These are phyloP conservation scores for Scaptomyza tumidula DNA, from an alignment of 2,888 invertebrate genomes.

Conservation along the genomic window DNA sequence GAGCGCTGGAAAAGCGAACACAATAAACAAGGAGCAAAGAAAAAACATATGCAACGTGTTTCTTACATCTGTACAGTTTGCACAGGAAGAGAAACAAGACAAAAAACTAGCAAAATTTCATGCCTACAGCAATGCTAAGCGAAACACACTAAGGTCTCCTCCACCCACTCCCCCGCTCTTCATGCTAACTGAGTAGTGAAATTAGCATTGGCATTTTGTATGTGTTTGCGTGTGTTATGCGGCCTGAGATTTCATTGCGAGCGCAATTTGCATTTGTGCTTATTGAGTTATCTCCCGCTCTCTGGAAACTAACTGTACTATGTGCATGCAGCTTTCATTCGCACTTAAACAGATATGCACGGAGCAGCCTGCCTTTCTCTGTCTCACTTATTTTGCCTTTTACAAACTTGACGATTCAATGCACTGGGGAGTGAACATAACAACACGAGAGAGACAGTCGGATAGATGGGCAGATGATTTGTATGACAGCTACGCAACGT, in stretches of 20 bases:
- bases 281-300: constrained; percentile 74
- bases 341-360: constrained; percentile 66
- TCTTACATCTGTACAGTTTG: constrained; percentile 12
- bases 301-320: constrained; percentile 64
- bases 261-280: constrained; percentile 72
- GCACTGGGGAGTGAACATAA: constrained; percentile 25
- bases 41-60: constrained; percentile 11
- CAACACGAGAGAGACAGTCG: constrained; percentile 8
- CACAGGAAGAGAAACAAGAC: background rate
- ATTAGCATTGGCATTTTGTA: constrained; percentile 29
- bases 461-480: constrained; percentile 67
- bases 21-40: constrained; percentile 41
- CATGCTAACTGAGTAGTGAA: background rate
- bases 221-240: constrained; percentile 35
- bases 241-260: constrained; percentile 54
- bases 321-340: constrained; percentile 61
- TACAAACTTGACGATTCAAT: constrained; percentile 67
- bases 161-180: background rate
- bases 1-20: constrained; percentile 38
- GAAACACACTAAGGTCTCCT: background rate
- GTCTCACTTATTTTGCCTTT: background rate
- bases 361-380: background rate
- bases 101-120: constrained; percentile 5
- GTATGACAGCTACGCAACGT: constrained; percentile 69
- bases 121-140: constrained; percentile 18